phyloP scores from a whole-genome alignment of 2,888 invertebrate species.

The Pteria penguin region DNA sequence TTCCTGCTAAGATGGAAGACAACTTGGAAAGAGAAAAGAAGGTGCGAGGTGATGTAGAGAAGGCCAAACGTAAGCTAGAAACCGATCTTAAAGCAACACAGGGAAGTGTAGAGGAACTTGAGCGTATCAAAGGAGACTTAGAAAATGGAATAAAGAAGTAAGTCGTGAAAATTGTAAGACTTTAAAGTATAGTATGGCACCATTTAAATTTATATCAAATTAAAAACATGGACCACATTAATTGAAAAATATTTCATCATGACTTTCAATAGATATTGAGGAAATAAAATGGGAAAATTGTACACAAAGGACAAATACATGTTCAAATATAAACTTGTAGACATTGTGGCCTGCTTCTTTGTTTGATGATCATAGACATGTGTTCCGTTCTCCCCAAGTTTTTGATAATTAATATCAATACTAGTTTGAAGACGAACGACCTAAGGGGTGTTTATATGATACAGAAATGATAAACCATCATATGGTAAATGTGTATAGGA shows the following conservation, averaged over 20 bases:
- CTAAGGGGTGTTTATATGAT: not conserved
- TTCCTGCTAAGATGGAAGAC: constrained; percentile 88
- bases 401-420: not conserved
- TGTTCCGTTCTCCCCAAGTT: not conserved
- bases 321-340: too few relatives aligned
- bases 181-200: too few relatives aligned
- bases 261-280: too few relatives aligned
- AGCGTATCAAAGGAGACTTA: constrained; percentile 78
- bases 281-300: too few relatives aligned
- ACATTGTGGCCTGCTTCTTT: too few relatives aligned
- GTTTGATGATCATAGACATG: too few relatives aligned
- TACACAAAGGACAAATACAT: too few relatives aligned
- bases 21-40: constrained; percentile 99
- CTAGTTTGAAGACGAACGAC: not conserved
- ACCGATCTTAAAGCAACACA: constrained; percentile 93
- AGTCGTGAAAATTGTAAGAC: constrained; percentile 18
- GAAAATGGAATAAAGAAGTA: constrained; percentile 75
- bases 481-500: too few relatives aligned
- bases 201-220: too few relatives aligned
- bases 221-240: too few relatives aligned
- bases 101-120: constrained; percentile 79
- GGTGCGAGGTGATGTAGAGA: constrained; percentile 97
- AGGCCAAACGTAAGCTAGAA: constrained; percentile 98
- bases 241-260: too few relatives aligned
- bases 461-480: too few relatives aligned